Evolutionary conservation across 2,797 vertebrate species (phyloP), one percentile per base, ranked within the genome.

Genomic region (Sebastes steindachneri): DNA sequence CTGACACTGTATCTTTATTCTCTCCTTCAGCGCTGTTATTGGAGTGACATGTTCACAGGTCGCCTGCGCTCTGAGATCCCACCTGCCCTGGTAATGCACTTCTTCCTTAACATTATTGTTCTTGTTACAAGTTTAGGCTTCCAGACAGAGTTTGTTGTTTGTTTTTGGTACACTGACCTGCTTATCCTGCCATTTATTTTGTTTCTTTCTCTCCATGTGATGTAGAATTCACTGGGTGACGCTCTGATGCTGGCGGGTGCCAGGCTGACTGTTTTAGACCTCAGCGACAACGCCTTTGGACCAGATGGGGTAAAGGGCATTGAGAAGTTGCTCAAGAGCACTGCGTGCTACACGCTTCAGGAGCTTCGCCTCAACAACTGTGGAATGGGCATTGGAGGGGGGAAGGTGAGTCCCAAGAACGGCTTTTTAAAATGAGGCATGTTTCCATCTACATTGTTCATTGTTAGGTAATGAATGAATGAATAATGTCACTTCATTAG

Each of bases 1-100:
- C 37, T 68, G 10, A 73, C 25, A 9, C 3, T 45, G 15, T 28
- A 0, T 80, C 11, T 65, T 70, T n/a, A 37, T 82, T 86, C 31
- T 82, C 31, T 88, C 82, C 55, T 79, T 63, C 90, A 99, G 99
- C 95, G 96, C 74, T 99, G 98, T 93, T 97, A 98, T 78, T 99
- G 99, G 99, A 99, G 98, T 25, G 99, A 99, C 89, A 99, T 99
- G 98, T 99, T 99, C 89, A 99, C 99, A 0, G 98, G 99, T 51
- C 97, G 99, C 21, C 93, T 99, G 73, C 97, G 98, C 57, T 95
- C 97, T 4, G 98, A 99, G 95, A 99, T 99, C 84, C 99, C 99
- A 28, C 95, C 97, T 9, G 97, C 98, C 31, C 89, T 99, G 97
- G 99, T 99, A 95, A 94, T 64, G 58, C 17, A 11, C 15, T 14